phyloP scores from a whole-genome alignment of 2,797 vertebrate genomes.

The Tragelaphus oryx region DNA sequence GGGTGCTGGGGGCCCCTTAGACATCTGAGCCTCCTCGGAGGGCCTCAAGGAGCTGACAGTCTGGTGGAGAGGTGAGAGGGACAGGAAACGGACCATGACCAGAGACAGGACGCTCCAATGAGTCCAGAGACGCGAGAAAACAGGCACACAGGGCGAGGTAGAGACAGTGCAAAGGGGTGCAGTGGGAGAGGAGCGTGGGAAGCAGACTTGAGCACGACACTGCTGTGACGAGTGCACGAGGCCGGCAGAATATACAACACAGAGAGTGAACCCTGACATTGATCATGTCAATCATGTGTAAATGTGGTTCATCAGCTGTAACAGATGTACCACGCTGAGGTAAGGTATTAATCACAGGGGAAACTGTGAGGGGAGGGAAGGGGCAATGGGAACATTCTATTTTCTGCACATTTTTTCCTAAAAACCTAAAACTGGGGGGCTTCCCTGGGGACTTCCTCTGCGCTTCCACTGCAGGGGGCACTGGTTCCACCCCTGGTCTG shows the following conservation, averaged over 20 bases:
- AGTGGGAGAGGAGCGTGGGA: too few relatives aligned
- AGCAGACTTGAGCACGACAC: background rate
- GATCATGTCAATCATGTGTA: background rate
- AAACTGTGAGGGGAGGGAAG: background rate
- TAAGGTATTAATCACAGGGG: background rate
- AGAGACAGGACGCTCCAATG: too few relatives aligned
- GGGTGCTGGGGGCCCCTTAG: background rate
- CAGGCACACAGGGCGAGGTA: accelerated
- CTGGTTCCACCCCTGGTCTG: background rate
- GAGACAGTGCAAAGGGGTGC: accelerated
- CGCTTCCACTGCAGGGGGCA: background rate
- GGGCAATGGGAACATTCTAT: background rate
- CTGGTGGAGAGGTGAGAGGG: background rate
- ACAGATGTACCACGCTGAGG: background rate
- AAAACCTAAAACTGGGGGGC: background rate
- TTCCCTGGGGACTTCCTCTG: background rate
- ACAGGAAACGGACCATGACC: background rate
- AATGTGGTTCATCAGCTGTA: background rate
- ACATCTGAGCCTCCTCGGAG: background rate
- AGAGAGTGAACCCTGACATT: background rate
- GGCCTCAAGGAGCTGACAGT: background rate
- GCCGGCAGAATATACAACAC: background rate
- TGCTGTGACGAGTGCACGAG: background rate
- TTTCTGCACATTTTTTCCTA: background rate
- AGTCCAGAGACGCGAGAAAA: background rate